Conservation (phyloP, 2,888 invertebrate genomes). For the Dynastes maya region DNA sequence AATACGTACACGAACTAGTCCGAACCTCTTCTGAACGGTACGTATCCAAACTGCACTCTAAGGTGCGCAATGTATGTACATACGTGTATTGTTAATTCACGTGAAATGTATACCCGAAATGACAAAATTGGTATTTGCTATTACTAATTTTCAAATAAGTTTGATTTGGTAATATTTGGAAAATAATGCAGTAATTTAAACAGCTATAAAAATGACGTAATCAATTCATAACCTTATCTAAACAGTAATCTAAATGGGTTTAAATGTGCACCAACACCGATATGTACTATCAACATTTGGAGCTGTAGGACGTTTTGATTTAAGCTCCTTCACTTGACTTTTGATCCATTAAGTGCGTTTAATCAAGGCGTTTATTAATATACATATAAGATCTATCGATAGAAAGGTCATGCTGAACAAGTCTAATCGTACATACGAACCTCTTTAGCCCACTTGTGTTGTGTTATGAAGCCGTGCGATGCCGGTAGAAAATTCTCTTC, state of each 20-base stretch:
- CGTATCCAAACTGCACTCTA: too few relatives aligned
- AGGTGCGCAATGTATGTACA: too few relatives aligned
- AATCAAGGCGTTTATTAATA: constrained; percentile 19
- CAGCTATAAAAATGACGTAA: constrained; percentile 15
- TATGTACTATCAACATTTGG: background rate
- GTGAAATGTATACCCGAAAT: too few relatives aligned
- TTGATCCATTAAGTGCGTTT: constrained; percentile 20
- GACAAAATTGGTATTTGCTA: too few relatives aligned
- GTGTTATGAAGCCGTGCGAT: constrained; percentile 93
- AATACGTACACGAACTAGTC: too few relatives aligned
- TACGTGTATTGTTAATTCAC: too few relatives aligned
- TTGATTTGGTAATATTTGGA: background rate
- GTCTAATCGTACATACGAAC: constrained; percentile 59
- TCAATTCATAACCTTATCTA: constrained; percentile 2
- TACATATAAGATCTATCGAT: background rate
- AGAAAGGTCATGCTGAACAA: too few relatives aligned
- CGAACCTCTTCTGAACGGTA: too few relatives aligned
- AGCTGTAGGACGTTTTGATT: background rate
- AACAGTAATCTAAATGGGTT: too few relatives aligned
- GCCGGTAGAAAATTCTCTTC: constrained; percentile 93
- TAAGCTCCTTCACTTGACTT: constrained; percentile 28
- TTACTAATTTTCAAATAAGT: too few relatives aligned
- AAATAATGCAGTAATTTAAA: background rate
- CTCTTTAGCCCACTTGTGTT: constrained; percentile 86
- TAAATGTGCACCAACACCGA: background rate